Conservation (phyloP, 2,113 vertebrate species). For the Amphiprion percula region DNA sequence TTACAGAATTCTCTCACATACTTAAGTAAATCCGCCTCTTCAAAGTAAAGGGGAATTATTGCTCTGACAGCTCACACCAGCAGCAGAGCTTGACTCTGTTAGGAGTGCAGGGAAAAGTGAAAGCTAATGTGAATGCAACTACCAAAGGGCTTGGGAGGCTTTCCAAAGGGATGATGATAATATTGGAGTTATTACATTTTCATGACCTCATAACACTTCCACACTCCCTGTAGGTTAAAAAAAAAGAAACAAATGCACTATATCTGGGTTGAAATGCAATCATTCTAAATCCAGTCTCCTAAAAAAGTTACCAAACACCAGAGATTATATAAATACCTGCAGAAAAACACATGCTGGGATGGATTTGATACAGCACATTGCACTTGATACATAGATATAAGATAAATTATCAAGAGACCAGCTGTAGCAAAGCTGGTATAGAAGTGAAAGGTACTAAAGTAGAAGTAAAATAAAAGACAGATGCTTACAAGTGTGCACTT, state of each 20-base stretch:
- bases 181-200: constrained; percentile 49
- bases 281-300: constrained; percentile 16
- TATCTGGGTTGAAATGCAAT: neutral
- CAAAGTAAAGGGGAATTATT: constrained; percentile 63
- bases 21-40: constrained; percentile 67
- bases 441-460: constrained; percentile 11
- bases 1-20: constrained; percentile 67
- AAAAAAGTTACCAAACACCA: neutral
- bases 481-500: constrained; percentile 30
- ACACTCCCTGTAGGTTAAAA: constrained; percentile 9
- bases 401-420: constrained; percentile 15
- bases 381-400: constrained; percentile 7
- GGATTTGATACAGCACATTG: constrained; percentile 6
- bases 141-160: constrained; percentile 26
- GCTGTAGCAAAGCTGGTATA: neutral
- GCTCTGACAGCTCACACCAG: constrained; percentile 52
- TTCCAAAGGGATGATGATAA: constrained; percentile 41
- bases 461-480: neutral
- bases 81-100: constrained; percentile 34
- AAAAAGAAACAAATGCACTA: neutral
- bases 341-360: constrained; percentile 3
- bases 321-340: constrained; percentile 8
- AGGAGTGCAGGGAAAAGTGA: constrained; percentile 24
- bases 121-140: constrained; percentile 39
- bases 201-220: constrained; percentile 30